These are phyloP conservation scores for Pachycephala philippinensis DNA, from an alignment of 2,113 vertebrate species.

Conservation along the genomic window DNA sequence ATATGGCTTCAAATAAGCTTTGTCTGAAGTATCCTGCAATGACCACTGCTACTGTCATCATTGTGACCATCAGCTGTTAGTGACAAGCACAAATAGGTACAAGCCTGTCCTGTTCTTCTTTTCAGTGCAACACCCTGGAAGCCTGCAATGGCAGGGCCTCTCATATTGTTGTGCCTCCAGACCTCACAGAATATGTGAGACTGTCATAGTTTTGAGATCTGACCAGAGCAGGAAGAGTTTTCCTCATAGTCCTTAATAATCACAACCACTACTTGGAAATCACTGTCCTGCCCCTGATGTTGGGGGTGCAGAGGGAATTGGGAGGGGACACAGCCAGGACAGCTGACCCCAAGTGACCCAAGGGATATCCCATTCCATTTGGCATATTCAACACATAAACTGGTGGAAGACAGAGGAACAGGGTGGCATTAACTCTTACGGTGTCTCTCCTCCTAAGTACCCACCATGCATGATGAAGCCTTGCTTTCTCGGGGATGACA, in stretches of 20 bases:
- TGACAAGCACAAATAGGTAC: neutral
- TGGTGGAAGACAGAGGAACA: neutral
- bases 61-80: neutral
- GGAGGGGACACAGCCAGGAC: neutral
- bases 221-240: neutral
- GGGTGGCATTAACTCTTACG: fast-evolving
- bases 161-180: neutral
- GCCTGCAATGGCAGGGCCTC: neutral
- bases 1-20: neutral
- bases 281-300: too few species aligned
- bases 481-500: neutral
- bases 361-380: neutral
- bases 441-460: neutral
- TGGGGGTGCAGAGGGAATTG: neutral
- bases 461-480: neutral
- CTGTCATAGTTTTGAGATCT: neutral
- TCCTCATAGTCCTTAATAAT: neutral
- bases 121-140: fast-evolving
- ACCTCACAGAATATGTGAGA: neutral
- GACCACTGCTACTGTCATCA: neutral
- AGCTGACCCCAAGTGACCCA: neutral
- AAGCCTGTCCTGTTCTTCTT: neutral
- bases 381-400: neutral
- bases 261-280: neutral
- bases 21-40: neutral